Evolutionary conservation across 1,140 invertebrate species (phyloP).

Genomic region (Procambarus virginalis): DNA sequence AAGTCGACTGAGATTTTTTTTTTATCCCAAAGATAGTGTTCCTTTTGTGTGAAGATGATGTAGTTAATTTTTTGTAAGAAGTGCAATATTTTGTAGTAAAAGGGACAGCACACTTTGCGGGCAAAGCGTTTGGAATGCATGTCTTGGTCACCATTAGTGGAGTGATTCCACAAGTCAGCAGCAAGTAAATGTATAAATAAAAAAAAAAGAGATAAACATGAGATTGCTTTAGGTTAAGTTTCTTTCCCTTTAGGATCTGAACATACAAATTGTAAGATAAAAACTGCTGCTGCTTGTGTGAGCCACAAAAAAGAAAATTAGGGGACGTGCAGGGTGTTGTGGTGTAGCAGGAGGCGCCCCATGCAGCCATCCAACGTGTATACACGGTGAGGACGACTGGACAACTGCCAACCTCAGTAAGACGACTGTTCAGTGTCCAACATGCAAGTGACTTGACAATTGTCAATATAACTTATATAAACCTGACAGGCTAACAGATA

Average conservation of each 20-base stretch:
- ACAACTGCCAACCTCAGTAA: not conserved
- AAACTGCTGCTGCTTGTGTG: not conserved
- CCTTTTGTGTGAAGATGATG: slow-evolving; percentile 43
- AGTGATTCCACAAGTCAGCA: not conserved
- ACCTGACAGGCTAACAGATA: not conserved
- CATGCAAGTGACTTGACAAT: not conserved
- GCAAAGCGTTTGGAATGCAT: slow-evolving; percentile 20
- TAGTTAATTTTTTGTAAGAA: slow-evolving; percentile 47
- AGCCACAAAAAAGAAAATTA: not conserved
- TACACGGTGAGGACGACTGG: not conserved
- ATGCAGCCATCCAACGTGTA: not conserved
- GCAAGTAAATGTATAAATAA: no score
- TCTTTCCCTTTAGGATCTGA: not conserved
- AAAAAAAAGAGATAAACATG: not conserved
- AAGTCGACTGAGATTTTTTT: slow-evolving; percentile 5
- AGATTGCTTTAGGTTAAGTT: slow-evolving; percentile 1
- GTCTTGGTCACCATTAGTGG: slow-evolving; percentile 8
- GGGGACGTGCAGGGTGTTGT: not conserved
- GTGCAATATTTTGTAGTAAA: slow-evolving; percentile 56
- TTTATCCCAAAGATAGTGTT: slow-evolving; percentile 26
- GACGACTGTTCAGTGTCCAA: not conserved
- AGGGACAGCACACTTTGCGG: slow-evolving; percentile 26
- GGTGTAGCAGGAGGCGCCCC: not conserved
- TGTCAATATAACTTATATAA: not conserved
- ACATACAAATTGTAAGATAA: not conserved